Evolutionary conservation across 1,140 invertebrate species (phyloP).

Genomic region (Drosophila murphyi): DNA sequence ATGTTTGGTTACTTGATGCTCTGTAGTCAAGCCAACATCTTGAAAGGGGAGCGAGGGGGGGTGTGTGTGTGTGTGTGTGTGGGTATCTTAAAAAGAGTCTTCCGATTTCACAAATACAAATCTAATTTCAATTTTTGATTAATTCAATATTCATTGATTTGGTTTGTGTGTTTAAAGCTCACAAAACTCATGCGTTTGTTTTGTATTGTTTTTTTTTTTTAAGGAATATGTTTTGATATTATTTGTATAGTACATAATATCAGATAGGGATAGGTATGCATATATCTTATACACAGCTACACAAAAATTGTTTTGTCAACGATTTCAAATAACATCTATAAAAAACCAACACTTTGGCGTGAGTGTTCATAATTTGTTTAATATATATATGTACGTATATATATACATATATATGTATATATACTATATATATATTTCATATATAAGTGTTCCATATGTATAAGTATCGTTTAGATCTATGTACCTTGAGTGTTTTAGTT

Average conservation of each 20-base stretch:
- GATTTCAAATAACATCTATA: conserved; percentile 66
- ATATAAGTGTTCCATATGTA: conserved; percentile 30
- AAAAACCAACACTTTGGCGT: conserved; percentile 55
- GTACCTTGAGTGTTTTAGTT: conserved; percentile 16
- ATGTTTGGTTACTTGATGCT: conserved; percentile 38
- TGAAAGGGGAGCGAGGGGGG: background rate
- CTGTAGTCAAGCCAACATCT: conserved; percentile 59
- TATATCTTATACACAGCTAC: conserved; percentile 58
- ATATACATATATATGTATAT: conserved; percentile 30
- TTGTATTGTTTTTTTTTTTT: background rate
- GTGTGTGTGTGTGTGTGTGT: background rate
- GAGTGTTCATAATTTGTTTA: conserved; percentile 38
- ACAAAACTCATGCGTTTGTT: conserved; percentile 53
- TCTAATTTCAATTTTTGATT: conserved; percentile 56
- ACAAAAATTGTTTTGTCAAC: conserved; percentile 69
- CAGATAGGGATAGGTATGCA: conserved; percentile 42
- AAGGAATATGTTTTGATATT: conserved; percentile 28
- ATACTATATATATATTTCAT: conserved; percentile 34
- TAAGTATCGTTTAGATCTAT: conserved; percentile 29
- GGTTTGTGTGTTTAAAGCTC: conserved; percentile 44
- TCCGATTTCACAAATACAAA: conserved; percentile 69
- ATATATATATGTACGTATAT: conserved; percentile 36
- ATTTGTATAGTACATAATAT: conserved; percentile 25
- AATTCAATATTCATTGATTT: conserved; percentile 25
- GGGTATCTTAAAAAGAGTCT: conserved; percentile 51